Evolutionary conservation across 2,797 vertebrate genomes (phyloP).

Genomic region (Benthosema pterotum): DNA sequence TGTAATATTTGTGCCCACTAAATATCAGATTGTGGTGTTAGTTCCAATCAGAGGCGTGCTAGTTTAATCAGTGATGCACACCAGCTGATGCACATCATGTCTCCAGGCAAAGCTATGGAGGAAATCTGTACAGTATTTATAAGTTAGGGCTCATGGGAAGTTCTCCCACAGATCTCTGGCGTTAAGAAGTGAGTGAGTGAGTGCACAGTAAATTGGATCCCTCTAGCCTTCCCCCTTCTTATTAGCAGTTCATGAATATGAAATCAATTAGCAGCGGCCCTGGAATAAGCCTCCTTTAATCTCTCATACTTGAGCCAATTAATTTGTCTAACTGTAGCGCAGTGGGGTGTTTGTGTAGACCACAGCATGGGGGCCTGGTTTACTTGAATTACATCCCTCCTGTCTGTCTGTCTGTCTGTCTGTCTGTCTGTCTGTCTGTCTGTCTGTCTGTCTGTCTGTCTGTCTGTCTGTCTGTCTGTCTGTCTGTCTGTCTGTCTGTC

Average conservation of each 20-base stretch:
- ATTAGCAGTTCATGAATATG: conserved; percentile 71
- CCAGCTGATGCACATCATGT: conserved; percentile 7
- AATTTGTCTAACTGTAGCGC: conserved; percentile 72
- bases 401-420: not conserved
- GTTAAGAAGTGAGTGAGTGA: conserved; percentile 15
- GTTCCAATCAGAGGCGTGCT: not conserved
- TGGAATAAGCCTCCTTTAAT: conserved; percentile 73
- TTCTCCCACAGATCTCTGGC: conserved; percentile 38
- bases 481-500: not conserved
- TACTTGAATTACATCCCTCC: conserved; percentile 54
- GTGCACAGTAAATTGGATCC: conserved; percentile 67
- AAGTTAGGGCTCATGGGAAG: conserved; percentile 11
- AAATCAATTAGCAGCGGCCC: conserved; percentile 66
- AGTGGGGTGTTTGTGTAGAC: conserved; percentile 55
- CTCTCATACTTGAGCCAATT: conserved; percentile 71
- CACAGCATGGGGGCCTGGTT: conserved; percentile 33
- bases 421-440: not conserved
- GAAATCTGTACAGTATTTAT: conserved; percentile 6
- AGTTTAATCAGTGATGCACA: not conserved
- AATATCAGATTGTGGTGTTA: too few relatives aligned
- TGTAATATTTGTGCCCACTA: too few relatives aligned
- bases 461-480: not conserved
- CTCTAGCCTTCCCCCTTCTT: conserved; percentile 56
- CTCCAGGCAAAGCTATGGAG: conserved; percentile 1
- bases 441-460: not conserved